These are phyloP conservation scores for Cryptoleucopteryx plumbea DNA, from an alignment of 2,113 vertebrate species.

Conservation along the genomic window DNA sequence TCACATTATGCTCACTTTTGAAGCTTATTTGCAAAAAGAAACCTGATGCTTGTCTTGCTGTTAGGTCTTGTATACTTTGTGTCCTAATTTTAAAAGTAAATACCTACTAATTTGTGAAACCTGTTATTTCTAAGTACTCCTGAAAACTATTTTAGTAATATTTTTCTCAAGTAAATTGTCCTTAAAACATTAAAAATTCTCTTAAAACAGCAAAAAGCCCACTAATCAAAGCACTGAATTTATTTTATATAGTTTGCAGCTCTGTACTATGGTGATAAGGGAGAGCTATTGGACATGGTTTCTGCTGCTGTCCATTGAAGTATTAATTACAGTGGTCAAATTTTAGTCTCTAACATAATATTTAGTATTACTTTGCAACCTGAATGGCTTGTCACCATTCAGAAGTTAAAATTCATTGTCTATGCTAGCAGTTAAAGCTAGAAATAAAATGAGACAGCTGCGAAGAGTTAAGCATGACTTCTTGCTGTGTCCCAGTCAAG, in stretches of 20 bases:
- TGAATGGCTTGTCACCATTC: not conserved
- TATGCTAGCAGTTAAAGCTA: not conserved
- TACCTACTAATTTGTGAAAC: not conserved
- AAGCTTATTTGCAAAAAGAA: not conserved
- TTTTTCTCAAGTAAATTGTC: not conserved
- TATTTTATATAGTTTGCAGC: not conserved
- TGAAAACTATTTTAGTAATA: not conserved
- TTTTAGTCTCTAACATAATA: not conserved
- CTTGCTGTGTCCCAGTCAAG: not conserved
- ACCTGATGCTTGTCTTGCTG: not conserved
- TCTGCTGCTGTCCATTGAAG: not conserved
- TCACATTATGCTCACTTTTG: not conserved
- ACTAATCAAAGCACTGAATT: not conserved
- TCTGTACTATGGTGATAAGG: accelerated
- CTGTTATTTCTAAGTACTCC: not conserved
- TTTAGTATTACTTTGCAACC: not conserved
- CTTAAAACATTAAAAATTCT: not conserved
- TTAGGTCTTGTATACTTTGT: not conserved
- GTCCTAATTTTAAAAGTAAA: not conserved
- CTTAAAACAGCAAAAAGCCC: not conserved
- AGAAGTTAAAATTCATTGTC: not conserved
- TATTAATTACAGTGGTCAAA: not conserved
- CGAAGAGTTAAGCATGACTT: not conserved
- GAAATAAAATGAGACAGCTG: not conserved
- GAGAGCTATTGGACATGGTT: not conserved